Evolutionary conservation across 2,888 invertebrate genomes (phyloP), one percentile per base, ranked within the genome.

Genomic region (Campopleginae sp.): DNA sequence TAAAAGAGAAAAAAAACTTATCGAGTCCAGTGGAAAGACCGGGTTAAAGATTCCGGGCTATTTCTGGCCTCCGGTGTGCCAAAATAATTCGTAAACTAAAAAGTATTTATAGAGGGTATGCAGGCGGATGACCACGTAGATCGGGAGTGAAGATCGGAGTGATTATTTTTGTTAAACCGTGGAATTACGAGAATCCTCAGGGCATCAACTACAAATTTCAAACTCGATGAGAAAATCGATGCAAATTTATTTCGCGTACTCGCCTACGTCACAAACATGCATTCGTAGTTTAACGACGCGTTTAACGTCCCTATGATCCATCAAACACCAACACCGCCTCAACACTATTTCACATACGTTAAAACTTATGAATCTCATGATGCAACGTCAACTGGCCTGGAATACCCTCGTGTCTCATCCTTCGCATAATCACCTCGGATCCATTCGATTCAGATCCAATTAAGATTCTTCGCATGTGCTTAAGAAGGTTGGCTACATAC

Each of bases 61-160:
- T 86, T 83, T 82, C 79, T 74, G 83, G 77, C 80, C n/a, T 74
- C 63, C 80, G 54, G 77, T 78, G 72, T 78, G 33, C 80, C 77
- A 74, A 83, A 51, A 72, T 77, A 80, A 83, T 83, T 86, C 46
- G 83, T 86, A 83, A 86, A 80, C 80, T 74, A 71, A 74, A 80
- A 83, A 80, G 72, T 86, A 86, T 86, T 86, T 86, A 80, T 86
- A 86, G 86, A 75, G 74, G 58, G 61, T 70, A 19, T 66, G 83
- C 77, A 74, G 86, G 70, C 86, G 46, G 80, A 86, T 80, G 80
- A 86, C 77, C 83, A 74, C 80, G 80, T 74, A 46, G 75, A 77
- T 85, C 54, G 77, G 74, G 66, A 82, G 81, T 71, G 48, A 79
- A 72, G 68, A 78, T 58, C 61, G 81, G 46, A 33, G n/a, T 6